Evolutionary conservation across 2,797 vertebrate genomes (phyloP).

Genomic region (Prionace glauca): DNA sequence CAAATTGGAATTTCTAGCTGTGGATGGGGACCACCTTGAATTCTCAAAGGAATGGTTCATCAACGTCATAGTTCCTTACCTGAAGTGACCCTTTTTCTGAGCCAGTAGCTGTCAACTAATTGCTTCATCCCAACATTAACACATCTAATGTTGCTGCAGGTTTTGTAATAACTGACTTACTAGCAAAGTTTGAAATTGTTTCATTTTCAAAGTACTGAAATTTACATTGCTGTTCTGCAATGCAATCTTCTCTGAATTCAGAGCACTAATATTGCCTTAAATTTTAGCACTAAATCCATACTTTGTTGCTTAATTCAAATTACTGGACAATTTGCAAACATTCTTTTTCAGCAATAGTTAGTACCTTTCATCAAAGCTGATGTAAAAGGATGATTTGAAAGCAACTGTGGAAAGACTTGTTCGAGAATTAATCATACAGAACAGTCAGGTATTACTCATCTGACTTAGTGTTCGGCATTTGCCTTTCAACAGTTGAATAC

Average conservation of each 20-base stretch:
- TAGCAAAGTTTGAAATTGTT: not conserved
- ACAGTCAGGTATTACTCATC: not conserved
- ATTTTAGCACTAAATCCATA: not conserved
- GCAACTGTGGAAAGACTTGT: not conserved
- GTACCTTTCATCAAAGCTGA: not conserved
- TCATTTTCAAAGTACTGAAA: not conserved
- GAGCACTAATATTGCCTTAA: not conserved
- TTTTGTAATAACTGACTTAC: not conserved
- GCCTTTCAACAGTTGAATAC: too few species aligned
- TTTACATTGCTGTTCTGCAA: not conserved
- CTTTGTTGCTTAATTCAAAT: not conserved
- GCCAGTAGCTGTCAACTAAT: too few species aligned
- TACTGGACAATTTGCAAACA: not conserved
- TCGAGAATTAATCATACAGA: not conserved
- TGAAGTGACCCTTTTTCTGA: slow-evolving; percentile 52
- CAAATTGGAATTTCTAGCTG: slow-evolving; percentile 75
- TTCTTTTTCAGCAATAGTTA: not conserved
- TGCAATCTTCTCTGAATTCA: not conserved
- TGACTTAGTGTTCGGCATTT: not conserved
- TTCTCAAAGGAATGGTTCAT: slow-evolving; percentile 78
- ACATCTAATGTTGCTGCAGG: not conserved
- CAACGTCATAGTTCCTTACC: slow-evolving; percentile 70
- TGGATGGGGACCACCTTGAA: slow-evolving; percentile 79
- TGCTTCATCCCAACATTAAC: not conserved
- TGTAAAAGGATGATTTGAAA: not conserved